Evolutionary conservation across 2,113 vertebrate species (phyloP), one percentile per base, ranked within the genome.

Genomic region (Colaptes auratus): DNA sequence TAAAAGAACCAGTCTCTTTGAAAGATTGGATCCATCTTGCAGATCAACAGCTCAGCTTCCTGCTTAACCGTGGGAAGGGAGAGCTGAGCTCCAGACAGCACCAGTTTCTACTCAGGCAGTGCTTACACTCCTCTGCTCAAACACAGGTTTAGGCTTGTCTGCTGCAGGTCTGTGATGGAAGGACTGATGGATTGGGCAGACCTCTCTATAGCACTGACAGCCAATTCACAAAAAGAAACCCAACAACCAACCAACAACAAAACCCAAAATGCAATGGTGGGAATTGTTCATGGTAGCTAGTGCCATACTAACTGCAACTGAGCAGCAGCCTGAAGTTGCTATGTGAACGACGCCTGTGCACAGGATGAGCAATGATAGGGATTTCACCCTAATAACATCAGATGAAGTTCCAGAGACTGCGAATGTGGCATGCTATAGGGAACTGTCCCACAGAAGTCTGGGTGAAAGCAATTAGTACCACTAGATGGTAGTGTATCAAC

Each of bases 341-440:
- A 55, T 20, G 1, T n/a, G n/a, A 81, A 56, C 58, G 31, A 0
- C 3, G n/a, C 30, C 28, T 2, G n/a, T 53, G 12, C 6, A 15
- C 13, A n/a, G 60, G 30, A 16, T 1, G 1, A 63, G 36, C n/a
- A 28, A 1, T 1, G 46, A 2, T 19, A 3, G 33, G n/a, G 23
- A 13, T 17, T 58, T 63, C 18, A 3, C 15, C 12, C 35, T 35
- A 42, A 63, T 58, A 13, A 12, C 1, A 1, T 1, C 28, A 35
- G 17, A 3, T 3, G 0, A 52, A 30, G 4, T 4, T 2, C 30
- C 35, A 69, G 39, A 36, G 12, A 0, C 42, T 24, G 75, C 17
- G 73, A n/a, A 3, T 2, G 2, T 12, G 3, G 30, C 5, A 1
- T 1, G 39, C 13, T 13, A 0, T 0, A 1, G 35, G 56, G 10